Percentiles rank a stretch among this genome's conserved stretches.
These are phyloP conservation scores for Trogon melanurus DNA, from an alignment of 2,113 vertebrate genomes.

Conservation along the genomic window DNA sequence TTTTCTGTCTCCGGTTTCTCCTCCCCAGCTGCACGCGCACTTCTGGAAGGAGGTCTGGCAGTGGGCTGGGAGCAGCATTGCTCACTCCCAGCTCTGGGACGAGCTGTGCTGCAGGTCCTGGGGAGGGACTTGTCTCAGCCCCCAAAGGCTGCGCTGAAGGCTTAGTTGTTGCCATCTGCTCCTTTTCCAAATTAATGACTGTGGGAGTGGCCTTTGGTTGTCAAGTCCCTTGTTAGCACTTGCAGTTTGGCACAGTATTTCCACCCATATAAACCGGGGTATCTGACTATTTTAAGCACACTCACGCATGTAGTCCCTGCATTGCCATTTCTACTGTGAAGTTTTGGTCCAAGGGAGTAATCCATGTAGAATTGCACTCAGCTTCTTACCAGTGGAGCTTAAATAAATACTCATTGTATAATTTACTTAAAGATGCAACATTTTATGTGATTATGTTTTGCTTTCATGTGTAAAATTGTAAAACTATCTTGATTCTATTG, in stretches of 20 bases:
- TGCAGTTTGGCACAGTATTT: background rate
- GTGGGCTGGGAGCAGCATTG: background rate
- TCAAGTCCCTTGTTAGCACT: background rate
- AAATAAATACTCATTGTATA: background rate
- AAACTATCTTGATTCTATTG: background rate
- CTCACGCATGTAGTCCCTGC: background rate
- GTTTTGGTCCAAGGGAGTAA: background rate
- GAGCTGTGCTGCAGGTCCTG: background rate
- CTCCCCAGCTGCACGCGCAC: background rate
- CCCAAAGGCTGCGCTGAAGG: background rate
- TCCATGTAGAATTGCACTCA: background rate
- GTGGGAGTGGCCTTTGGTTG: background rate
- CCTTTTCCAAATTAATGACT: background rate
- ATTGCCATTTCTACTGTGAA: background rate
- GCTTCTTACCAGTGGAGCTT: background rate
- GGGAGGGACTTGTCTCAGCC: background rate
- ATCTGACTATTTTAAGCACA: background rate
- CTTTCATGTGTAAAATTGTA: background rate
- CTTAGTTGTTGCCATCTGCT: constrained; percentile 5
- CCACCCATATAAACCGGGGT: background rate
- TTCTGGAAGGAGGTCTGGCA: background rate
- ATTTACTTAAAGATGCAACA: background rate
- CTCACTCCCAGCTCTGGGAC: background rate
- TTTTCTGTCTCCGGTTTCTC: background rate
- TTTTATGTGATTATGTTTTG: background rate